Evolutionary conservation across 2,888 invertebrate species (phyloP), one percentile per base, ranked within the genome.

Genomic region (Pasiphila rectangulata): DNA sequence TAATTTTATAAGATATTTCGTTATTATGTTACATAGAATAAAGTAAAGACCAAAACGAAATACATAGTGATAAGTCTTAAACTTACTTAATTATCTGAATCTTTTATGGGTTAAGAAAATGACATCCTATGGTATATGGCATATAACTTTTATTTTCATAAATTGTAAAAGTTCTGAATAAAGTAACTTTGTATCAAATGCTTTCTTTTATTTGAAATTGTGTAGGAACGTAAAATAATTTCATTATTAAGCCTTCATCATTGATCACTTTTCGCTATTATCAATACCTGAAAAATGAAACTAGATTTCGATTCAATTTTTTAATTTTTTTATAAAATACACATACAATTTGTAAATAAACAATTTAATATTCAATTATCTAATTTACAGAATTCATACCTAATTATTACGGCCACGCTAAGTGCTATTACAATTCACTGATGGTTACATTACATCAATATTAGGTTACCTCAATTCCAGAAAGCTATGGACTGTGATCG

Each of bases 261-360:
- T n/a, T n/a, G n/a, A n/a, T n/a, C n/a, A n/a, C n/a, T n/a, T n/a
- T n/a, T n/a, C n/a, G n/a, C n/a, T n/a, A n/a, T n/a, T n/a, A n/a
- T n/a, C n/a, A n/a, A n/a, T n/a, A n/a, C n/a, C n/a, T n/a, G n/a
- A n/a, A n/a, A n/a, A 69, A 59, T 59, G 48, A 71, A 65, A 66
- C 55, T 19, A 54, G 41, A 39, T 17, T 37, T 67, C 47, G 61
- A 67, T 68, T 66, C 54, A 54, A 70, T 80, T 76, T 77, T 72
- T 83, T 83, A 83, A 82, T 82, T 88, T 87, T 87, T 81, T 75
- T 87, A 85, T 79, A 87, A 88, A 88, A 88, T 86, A 88, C 87
- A 87, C 88, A 85, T 87, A 86, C 83, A 85, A 79, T 86, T 83
- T 88, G 86, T 88, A 88, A 88, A 87, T 87, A 88, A 87, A 83